Evolutionary conservation across 2,888 invertebrate genomes (phyloP).

Genomic region (Eristalinus sepulchralis): DNA sequence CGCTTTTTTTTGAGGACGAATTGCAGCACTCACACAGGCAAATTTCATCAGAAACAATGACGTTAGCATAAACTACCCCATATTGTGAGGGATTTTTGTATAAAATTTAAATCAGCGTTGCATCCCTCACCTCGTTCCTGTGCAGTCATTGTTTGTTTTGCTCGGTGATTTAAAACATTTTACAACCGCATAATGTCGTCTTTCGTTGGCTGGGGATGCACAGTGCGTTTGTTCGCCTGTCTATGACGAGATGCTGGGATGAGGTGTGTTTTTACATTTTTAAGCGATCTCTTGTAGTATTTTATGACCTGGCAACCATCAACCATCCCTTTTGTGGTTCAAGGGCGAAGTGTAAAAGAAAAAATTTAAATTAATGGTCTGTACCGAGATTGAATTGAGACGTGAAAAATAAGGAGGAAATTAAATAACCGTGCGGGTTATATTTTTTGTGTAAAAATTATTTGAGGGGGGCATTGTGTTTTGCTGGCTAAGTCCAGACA

Average conservation of each 20-base stretch:
- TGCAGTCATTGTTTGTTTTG: constrained; percentile 66
- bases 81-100: constrained; percentile 46
- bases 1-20: neutral
- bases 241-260: constrained; percentile 1
- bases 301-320: constrained; percentile 59
- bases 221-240: neutral
- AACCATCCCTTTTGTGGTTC: constrained; percentile 17
- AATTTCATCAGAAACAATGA: constrained; percentile 62
- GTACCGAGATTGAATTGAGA: constrained; percentile 61
- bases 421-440: constrained; percentile 76
- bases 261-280: constrained; percentile 45
- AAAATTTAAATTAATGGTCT: constrained; percentile 69
- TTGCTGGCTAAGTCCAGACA: no score
- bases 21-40: constrained; percentile 13
- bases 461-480: neutral
- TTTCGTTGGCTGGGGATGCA: constrained; percentile 36
- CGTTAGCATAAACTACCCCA: constrained; percentile 53
- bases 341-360: constrained; percentile 28
- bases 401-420: constrained; percentile 66
- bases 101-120: constrained; percentile 57
- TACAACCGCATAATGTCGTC: constrained; percentile 69
- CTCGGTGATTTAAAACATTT: constrained; percentile 68
- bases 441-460: constrained; percentile 54
- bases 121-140: neutral
- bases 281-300: constrained; percentile 37